phyloP scores from a whole-genome alignment of 2,113 vertebrate species.

The Triplophysa dalaica region DNA sequence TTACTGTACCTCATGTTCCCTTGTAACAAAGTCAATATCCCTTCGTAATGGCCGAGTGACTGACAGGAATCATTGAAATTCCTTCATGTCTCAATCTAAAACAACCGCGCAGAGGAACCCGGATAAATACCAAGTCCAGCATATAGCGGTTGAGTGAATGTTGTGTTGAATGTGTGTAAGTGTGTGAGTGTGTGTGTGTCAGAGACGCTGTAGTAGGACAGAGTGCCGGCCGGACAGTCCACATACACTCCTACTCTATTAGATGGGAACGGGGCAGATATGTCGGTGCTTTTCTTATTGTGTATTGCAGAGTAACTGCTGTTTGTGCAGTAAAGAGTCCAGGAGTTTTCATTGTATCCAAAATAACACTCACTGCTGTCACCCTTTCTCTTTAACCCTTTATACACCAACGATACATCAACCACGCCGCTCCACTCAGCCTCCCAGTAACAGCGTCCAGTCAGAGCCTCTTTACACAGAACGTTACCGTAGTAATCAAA shows the following conservation, averaged over 20 bases:
- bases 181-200: background rate
- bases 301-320: background rate
- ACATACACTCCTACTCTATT: background rate
- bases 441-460: background rate
- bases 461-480: constrained; percentile 10
- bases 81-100: too few species aligned
- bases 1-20: too few species aligned
- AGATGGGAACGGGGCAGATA: background rate
- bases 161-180: background rate
- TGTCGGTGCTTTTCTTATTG: background rate
- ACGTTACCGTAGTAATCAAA: constrained; percentile 52
- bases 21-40: too few species aligned
- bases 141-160: background rate
- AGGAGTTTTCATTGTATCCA: constrained; percentile 48
- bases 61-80: too few species aligned
- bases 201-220: background rate
- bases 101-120: too few species aligned
- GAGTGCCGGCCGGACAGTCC: background rate
- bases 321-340: constrained; percentile 46
- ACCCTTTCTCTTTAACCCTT: background rate
- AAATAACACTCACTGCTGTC: constrained; percentile 17
- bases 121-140: background rate
- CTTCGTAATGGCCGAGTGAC: too few species aligned
- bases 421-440: constrained; percentile 41
- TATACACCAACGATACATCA: constrained; percentile 39